Conservation (phyloP, 1,140 invertebrate species). For the Riptortus pedestris region DNA sequence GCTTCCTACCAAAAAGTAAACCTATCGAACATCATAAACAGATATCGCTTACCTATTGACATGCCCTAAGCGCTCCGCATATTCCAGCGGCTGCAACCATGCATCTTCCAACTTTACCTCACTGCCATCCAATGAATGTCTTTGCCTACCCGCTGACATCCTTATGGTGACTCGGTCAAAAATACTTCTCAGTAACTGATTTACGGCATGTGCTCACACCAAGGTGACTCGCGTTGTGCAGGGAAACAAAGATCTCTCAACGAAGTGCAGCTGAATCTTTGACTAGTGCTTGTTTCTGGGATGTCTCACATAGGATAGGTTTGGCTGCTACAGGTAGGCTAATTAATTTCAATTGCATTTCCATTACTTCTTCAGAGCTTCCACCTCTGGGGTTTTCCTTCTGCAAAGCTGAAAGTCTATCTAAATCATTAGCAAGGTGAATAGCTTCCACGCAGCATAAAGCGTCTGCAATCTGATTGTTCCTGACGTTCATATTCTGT, state of each 20-base stretch:
- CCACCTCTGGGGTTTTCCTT: not conserved
- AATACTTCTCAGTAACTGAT: not conserved
- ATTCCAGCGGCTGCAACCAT: too few relatives aligned
- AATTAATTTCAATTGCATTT: not conserved
- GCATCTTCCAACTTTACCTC: not conserved
- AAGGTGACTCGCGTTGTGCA: not conserved
- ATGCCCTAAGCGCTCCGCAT: not conserved
- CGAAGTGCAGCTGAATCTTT: not conserved
- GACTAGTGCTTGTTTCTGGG: too few relatives aligned
- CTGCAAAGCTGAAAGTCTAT: not conserved
- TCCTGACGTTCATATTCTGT: not conserved
- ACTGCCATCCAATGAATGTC: not conserved
- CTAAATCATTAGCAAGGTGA: not conserved
- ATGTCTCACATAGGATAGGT: too few relatives aligned
- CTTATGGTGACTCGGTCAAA: not conserved
- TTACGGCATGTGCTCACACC: not conserved
- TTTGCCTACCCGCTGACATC: not conserved
- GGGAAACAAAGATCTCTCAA: not conserved
- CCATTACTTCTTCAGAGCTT: not conserved
- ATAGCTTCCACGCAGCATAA: not conserved
- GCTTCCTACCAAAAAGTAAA: not conserved
- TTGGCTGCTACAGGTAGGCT: too few relatives aligned
- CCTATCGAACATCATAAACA: not conserved
- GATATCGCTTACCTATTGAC: not conserved
- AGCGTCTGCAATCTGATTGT: not conserved